Conservation (phyloP, 2,888 invertebrate genomes). For the Volucella inanis region DNA sequence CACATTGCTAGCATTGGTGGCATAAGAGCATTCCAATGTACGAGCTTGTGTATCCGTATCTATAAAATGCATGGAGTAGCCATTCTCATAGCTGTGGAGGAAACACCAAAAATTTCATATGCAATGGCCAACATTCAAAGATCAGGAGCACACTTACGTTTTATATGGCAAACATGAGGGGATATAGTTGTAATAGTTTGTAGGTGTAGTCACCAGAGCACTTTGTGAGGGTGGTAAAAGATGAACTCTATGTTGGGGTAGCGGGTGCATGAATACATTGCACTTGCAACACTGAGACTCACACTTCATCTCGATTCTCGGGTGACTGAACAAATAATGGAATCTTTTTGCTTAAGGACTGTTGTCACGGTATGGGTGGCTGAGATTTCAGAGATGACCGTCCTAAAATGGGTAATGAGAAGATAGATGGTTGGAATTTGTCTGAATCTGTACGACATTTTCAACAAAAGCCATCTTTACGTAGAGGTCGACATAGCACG, state of each 20-base stretch:
- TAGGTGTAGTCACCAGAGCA: conserved; percentile 4
- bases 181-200: background rate
- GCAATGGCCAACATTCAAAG: conserved; percentile 39
- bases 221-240: background rate
- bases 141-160: conserved; percentile 23
- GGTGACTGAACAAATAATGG: conserved; percentile 40
- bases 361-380: too few relatives aligned
- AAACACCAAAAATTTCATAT: conserved; percentile 21
- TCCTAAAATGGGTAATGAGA: too few relatives aligned
- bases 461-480: too few relatives aligned
- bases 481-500: too few relatives aligned
- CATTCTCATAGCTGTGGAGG: background rate
- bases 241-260: background rate
- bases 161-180: conserved; percentile 12
- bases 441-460: too few relatives aligned
- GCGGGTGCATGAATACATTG: background rate
- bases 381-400: too few relatives aligned
- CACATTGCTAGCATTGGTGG: conserved; percentile 31
- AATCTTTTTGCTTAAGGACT: conserved; percentile 1
- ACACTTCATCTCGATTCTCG: background rate
- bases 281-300: background rate
- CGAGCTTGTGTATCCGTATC: background rate
- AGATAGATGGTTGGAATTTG: too few relatives aligned
- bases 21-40: conserved; percentile 66
- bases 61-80: conserved; percentile 8